These are phyloP conservation scores for Pseudanteris insignis DNA, from an alignment of 2,888 invertebrate genomes.

Conservation along the genomic window DNA sequence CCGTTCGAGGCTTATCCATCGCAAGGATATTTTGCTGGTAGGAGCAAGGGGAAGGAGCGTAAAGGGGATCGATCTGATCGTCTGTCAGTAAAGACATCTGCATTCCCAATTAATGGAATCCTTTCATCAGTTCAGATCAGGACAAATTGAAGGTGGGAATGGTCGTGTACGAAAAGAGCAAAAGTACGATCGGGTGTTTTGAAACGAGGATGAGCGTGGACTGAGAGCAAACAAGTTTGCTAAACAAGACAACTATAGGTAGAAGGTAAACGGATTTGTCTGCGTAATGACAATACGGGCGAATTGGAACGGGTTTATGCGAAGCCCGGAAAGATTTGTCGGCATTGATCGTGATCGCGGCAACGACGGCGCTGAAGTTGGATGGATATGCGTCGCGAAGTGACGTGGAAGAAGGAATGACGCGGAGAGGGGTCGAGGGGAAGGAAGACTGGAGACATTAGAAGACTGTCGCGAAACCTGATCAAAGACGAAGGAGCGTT, in stretches of 20 bases:
- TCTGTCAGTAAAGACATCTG: constrained; percentile 55
- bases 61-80: constrained; percentile 57
- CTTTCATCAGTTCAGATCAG: constrained; percentile 56
- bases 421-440: constrained; percentile 29
- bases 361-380: constrained; percentile 33
- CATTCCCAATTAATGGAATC: constrained; percentile 62
- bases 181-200: constrained; percentile 40
- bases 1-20: constrained; percentile 55
- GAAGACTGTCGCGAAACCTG: constrained; percentile 61
- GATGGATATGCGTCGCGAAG: constrained; percentile 39
- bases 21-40: constrained; percentile 52
- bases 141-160: constrained; percentile 45
- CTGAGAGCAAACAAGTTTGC: constrained; percentile 30
- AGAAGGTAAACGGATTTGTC: constrained; percentile 37
- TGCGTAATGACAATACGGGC: constrained; percentile 30
- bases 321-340: constrained; percentile 20
- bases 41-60: constrained; percentile 39
- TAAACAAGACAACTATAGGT: constrained; percentile 34
- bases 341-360: constrained; percentile 35
- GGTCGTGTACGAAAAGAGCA: constrained; percentile 30
- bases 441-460: constrained; percentile 52
- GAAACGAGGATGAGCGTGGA: constrained; percentile 17
- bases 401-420: constrained; percentile 39
- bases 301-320: constrained; percentile 25
- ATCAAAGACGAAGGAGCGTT: constrained; percentile 65